A percentile compares a stretch with the other conserved stretches of the same genome.
Conservation (phyloP, 1,140 invertebrate species). For the Hyles euphorbiae region DNA sequence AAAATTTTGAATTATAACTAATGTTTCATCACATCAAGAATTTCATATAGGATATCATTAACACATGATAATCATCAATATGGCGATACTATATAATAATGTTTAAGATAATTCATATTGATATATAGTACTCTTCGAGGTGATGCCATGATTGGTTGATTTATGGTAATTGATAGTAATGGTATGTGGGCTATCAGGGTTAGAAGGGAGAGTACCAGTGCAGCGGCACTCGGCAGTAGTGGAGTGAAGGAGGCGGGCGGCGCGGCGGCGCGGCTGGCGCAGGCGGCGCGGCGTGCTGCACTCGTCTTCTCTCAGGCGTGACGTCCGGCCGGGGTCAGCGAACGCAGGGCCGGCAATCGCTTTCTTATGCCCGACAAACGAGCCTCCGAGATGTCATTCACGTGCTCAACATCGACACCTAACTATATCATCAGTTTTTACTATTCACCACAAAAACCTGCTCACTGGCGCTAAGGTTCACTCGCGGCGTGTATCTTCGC, state of each 20-base stretch:
- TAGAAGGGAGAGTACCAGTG: neutral
- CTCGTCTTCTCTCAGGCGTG: conserved; percentile 62
- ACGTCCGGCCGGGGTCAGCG: conserved; percentile 69
- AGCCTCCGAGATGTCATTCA: conserved; percentile 61
- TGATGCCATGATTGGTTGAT: no score
- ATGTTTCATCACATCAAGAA: no score
- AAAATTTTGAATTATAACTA: no score
- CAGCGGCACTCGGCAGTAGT: neutral
- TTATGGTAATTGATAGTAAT: neutral
- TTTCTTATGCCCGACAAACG: conserved; percentile 58
- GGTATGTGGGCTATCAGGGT: conserved; percentile 9
- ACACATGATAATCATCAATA: no score
- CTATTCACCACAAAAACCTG: no score
- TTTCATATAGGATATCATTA: no score
- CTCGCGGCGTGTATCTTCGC: no score
- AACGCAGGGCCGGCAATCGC: conserved; percentile 57
- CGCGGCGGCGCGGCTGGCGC: conserved; percentile 18
- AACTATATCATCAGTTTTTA: neutral
- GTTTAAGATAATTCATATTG: no score
- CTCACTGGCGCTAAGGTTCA: no score
- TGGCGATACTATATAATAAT: no score
- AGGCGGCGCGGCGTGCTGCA: conserved; percentile 37
- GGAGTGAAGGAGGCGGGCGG: conserved; percentile 3
- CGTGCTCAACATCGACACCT: conserved; percentile 21
- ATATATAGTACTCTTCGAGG: no score